These are phyloP conservation scores for Megalops atlanticus DNA, from an alignment of 2,113 vertebrate genomes.

Conservation along the genomic window DNA sequence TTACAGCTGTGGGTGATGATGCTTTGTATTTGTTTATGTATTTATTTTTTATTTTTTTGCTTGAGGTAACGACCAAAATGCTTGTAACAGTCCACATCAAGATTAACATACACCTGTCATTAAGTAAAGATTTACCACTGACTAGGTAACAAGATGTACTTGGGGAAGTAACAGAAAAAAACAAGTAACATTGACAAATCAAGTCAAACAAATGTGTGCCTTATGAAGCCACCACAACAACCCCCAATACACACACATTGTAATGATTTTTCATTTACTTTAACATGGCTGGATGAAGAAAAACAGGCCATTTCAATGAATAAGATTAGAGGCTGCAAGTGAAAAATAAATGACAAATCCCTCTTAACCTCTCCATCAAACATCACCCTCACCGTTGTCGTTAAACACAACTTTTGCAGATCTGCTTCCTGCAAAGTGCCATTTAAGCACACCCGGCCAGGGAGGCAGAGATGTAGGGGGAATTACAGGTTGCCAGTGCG, in stretches of 20 bases:
- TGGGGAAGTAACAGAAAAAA: constrained; percentile 4
- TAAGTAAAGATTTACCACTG: constrained; percentile 45
- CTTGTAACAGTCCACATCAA: constrained; percentile 29
- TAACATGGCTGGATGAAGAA: constrained; percentile 84
- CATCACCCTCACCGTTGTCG: constrained; percentile 86
- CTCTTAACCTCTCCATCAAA: constrained; percentile 94
- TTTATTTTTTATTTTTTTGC: no score
- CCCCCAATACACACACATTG: constrained; percentile 79
- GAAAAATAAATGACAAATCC: constrained; percentile 95
- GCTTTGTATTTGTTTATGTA: no score
- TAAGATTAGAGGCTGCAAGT: constrained; percentile 92
- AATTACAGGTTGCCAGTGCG: constrained; percentile 98
- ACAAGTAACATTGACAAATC: not conserved
- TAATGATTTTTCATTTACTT: constrained; percentile 85
- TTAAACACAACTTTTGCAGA: constrained; percentile 95
- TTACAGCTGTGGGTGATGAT: constrained; percentile 17
- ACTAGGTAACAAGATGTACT: constrained; percentile 67
- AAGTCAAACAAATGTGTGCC: constrained; percentile 51
- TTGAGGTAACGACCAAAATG: constrained; percentile 17
- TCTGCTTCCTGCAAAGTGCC: constrained; percentile 98
- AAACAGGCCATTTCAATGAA: constrained; percentile 84
- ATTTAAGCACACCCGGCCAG: constrained; percentile 96
- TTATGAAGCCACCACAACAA: constrained; percentile 57
- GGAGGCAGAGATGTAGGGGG: constrained; percentile 82
- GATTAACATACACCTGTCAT: constrained; percentile 42